phyloP scores from a whole-genome alignment of 1,140 invertebrate genomes.

The Thalassaphorura encarpata region DNA sequence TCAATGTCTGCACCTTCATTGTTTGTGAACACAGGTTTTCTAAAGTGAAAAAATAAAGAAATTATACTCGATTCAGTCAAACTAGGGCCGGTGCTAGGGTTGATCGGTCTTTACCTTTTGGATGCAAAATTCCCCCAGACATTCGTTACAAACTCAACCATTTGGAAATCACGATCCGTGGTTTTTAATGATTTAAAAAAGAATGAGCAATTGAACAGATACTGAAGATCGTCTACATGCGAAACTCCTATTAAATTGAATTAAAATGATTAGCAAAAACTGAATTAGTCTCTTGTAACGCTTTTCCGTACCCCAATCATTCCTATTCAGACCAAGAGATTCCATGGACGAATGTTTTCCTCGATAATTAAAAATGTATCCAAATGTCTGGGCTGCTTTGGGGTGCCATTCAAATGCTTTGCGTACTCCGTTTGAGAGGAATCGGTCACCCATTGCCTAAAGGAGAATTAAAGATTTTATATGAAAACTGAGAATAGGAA shows the following conservation, averaged over 20 bases:
- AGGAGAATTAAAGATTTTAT: not conserved
- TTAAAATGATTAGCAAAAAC: not conserved
- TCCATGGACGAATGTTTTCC: not conserved
- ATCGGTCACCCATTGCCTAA: not conserved
- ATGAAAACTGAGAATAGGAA: not conserved
- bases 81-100: not conserved
- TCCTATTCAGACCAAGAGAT: not conserved
- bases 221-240: conserved; percentile 8
- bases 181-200: not conserved
- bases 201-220: conserved; percentile 3
- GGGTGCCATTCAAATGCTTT: conserved; percentile 12
- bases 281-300: not conserved
- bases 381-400: conserved; percentile 6
- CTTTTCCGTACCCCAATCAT: conserved; percentile 8
- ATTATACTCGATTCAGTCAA: not conserved
- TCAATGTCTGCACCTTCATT: not conserved
- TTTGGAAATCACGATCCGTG: conserved; percentile 3
- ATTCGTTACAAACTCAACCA: conserved; percentile 4
- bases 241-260: not conserved
- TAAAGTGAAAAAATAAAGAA: not conserved
- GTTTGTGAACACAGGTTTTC: not conserved
- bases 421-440: not conserved
- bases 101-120: not conserved
- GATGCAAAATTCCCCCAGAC: conserved; percentile 4
- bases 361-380: conserved; percentile 4